Evolutionary conservation across 2,888 invertebrate genomes (phyloP), one percentile per base, ranked within the genome.

Genomic region (Timandra comae): DNA sequence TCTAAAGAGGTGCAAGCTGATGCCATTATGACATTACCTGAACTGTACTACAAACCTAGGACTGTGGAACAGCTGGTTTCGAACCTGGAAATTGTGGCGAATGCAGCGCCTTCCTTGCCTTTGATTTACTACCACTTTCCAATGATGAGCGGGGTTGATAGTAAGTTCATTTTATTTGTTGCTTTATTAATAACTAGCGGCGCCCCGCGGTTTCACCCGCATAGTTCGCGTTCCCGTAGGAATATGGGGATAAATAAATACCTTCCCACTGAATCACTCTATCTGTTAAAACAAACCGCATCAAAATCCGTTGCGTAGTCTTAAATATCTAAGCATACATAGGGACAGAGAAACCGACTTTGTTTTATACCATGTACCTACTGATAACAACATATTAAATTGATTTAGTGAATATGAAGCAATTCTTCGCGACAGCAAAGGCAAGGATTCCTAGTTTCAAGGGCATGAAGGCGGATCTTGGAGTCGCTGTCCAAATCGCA

Each of bases 391-490:
- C n/a, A n/a, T n/a, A n/a, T n/a, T n/a, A n/a, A n/a, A n/a, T n/a
- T n/a, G n/a, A n/a, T n/a, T n/a, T 35, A 64, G 64, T 62, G 35
- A 85, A 90, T 47, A 91, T 92, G 88, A 86, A 86, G 7, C 60
- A 87, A 33, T 89, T 93, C 51, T 85, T 92, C 43, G 71, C 79
- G n/a, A 60, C 86, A 38, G 89, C 91, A 1, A 81, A 79, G 2
- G 65, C 77, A 2, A 67, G 76, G 40, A 88, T 95, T 12, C 89
- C 92, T 0, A 91, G 89, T 6, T 91, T 96, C 52, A 87, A 88
- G 43, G 95, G 95, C 1, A 87, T 93, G 27, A 95, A 95, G 64
- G 88, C 87, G 1, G 89, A 91, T 56, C 77, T 94, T 9, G 88
- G 86, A 13, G 90, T 91, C 55, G 92, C 90, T 1, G 62, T 84